Evolutionary conservation across 2,797 vertebrate species (phyloP), one percentile per base, ranked within the genome.

Genomic region (Mormyrops attenuatus): DNA sequence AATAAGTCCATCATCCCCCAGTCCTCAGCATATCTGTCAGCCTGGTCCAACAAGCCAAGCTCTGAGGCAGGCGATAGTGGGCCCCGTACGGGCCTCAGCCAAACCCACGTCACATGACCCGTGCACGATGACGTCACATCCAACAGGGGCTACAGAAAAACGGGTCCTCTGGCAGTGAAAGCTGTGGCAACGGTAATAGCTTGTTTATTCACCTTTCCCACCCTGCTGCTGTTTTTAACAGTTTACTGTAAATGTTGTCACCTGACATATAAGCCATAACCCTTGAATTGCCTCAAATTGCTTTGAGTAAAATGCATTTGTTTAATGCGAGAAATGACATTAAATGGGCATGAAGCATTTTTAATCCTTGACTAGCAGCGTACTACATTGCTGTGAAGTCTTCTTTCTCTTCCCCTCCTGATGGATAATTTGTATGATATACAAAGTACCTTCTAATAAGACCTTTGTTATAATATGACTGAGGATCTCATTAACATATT

Each of bases 401-500:
- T 49, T n/a, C 47, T 9, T 52, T 85, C 20, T 52, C 44, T 26
- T 22, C 9, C 82, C 82, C 17, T 52, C n/a, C 26, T 85, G 47
- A 11, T 49, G 82, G 82, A 30, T 52, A 85, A 49, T 85, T 22
- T 52, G 7, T 80, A 80, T 80, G 20, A 85, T 85, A 15, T 85
- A 50, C 82, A 85, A 52, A 49, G n/a, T 26, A 22, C 20, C 20
- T 5, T 44, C 82, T 49, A 85, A 85, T 85, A 44, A 85, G 6
- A 11, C 47, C 82, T 52, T 85, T 85, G n/a, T 85, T 22, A 85
- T 5, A 52, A 26, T 85, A 30, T 50, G 20, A 85, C 44, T 5
- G 26, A 57, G 85, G 85, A 50, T 55, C 52, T 55, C 30, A 87
- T 87, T 57, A 87, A 41, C 85, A 87, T 87, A 87, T 57, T 57